phyloP scores from a whole-genome alignment of 2,888 invertebrate species.

The Danaus chrysippus region DNA sequence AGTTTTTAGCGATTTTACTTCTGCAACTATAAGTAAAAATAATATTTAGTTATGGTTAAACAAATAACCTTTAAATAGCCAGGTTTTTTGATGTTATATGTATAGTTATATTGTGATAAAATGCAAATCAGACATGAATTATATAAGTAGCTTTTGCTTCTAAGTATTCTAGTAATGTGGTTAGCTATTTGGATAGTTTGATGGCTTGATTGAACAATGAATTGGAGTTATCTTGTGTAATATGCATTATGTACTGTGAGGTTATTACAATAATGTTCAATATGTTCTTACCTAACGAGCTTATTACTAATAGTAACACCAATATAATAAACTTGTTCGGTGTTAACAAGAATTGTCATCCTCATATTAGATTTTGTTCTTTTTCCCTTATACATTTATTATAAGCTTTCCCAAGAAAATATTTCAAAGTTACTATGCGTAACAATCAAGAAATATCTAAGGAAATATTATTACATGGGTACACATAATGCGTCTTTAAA shows the following conservation, averaged over 20 bases:
- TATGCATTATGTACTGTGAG: not conserved
- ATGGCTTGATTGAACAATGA: slow-evolving; percentile 14
- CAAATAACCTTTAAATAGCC: not conserved
- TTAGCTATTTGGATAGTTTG: slow-evolving; percentile 21
- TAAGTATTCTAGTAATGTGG: slow-evolving; percentile 16
- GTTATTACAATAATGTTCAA: slow-evolving; percentile 2
- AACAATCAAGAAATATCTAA: too few relatives aligned
- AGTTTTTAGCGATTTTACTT: slow-evolving; percentile 1
- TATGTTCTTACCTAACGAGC: not conserved
- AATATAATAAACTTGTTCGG: not conserved
- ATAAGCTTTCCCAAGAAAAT: too few relatives aligned
- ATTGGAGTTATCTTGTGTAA: not conserved
- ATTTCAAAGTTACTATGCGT: too few relatives aligned
- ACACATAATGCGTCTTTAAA: too few relatives aligned
- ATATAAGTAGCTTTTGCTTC: slow-evolving; percentile 1
- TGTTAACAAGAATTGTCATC: too few relatives aligned
- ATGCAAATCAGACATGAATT: too few relatives aligned
- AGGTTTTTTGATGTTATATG: not conserved
- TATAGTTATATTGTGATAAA: too few relatives aligned
- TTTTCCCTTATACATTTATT: too few relatives aligned
- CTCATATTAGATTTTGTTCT: too few relatives aligned
- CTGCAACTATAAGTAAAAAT: not conserved
- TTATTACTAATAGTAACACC: not conserved
- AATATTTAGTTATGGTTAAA: not conserved
- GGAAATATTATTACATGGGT: too few relatives aligned